Conservation (phyloP, 2,797 vertebrate genomes). For the Pseudochaenichthys georgianus region DNA sequence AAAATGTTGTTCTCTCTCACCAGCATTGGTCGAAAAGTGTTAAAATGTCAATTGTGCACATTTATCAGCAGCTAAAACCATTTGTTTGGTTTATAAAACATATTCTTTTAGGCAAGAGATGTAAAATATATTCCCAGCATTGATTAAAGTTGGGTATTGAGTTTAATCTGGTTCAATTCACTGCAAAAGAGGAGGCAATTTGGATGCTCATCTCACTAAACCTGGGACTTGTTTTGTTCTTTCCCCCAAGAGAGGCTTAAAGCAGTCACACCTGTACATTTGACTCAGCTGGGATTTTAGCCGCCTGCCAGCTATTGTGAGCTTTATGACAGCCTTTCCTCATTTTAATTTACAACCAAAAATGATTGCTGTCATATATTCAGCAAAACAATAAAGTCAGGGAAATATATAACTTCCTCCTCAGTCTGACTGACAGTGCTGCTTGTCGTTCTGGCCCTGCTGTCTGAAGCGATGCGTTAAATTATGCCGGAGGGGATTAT, state of each 20-base stretch:
- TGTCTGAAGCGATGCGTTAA: slow-evolving; percentile 47
- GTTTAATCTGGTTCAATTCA: not conserved
- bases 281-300: slow-evolving; percentile 37
- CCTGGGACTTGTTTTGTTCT: not conserved
- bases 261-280: slow-evolving; percentile 38
- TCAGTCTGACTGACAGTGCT: slow-evolving; percentile 36
- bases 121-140: not conserved
- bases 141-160: slow-evolving; percentile 1
- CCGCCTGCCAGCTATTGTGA: slow-evolving; percentile 41
- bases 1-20: not conserved
- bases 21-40: not conserved
- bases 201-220: slow-evolving; percentile 12
- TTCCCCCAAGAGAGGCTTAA: slow-evolving; percentile 17
- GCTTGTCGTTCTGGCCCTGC: slow-evolving; percentile 10
- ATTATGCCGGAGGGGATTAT: slow-evolving; percentile 62
- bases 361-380: slow-evolving; percentile 53
- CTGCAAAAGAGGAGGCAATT: not conserved
- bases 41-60: not conserved
- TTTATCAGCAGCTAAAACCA: not conserved
- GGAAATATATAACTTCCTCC: slow-evolving; percentile 1
- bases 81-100: not conserved
- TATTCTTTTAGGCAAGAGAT: not conserved
- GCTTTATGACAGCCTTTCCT: slow-evolving; percentile 46
- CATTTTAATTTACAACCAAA: slow-evolving; percentile 46
- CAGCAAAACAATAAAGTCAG: slow-evolving; percentile 48